Conservation (phyloP, 2,113 vertebrate genomes). For the Callipepla squamata region DNA sequence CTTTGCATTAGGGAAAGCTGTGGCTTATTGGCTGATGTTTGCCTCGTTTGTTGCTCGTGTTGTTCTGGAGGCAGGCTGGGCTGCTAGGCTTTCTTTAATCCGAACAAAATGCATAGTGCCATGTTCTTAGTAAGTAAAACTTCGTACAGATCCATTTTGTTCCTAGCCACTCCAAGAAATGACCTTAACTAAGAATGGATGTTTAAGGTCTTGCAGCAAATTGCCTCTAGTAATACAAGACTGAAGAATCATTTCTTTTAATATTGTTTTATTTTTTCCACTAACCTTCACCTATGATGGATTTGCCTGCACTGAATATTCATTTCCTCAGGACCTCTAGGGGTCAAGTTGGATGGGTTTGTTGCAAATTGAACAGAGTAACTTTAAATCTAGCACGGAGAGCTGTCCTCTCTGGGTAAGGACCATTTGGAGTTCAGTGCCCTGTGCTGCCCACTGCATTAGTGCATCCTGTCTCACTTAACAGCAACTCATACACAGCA, state of each 20-base stretch:
- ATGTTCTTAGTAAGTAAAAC: not conserved
- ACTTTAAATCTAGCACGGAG: not conserved
- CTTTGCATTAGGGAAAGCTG: not conserved
- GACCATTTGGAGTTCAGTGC: not conserved
- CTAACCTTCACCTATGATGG: not conserved
- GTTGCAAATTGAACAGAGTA: not conserved
- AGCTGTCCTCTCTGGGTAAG: not conserved
- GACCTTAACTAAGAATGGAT: not conserved
- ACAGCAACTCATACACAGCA: not conserved
- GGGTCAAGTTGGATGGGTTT: not conserved
- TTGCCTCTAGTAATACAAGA: not conserved
- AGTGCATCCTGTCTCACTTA: not conserved
- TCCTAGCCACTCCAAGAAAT: not conserved
- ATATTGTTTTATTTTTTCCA: not conserved
- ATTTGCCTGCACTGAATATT: not conserved
- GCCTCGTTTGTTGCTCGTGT: not conserved
- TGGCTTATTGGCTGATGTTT: conserved; percentile 2
- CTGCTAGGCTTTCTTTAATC: not conserved
- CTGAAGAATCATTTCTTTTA: not conserved
- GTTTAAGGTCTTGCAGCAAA: not conserved
- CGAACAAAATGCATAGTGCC: not conserved
- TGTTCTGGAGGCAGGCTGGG: not conserved
- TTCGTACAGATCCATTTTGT: not conserved
- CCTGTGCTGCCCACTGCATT: not conserved
- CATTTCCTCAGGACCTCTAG: not conserved